Conservation (phyloP, 1,140 invertebrate genomes). For the Lepidostoma basale region DNA sequence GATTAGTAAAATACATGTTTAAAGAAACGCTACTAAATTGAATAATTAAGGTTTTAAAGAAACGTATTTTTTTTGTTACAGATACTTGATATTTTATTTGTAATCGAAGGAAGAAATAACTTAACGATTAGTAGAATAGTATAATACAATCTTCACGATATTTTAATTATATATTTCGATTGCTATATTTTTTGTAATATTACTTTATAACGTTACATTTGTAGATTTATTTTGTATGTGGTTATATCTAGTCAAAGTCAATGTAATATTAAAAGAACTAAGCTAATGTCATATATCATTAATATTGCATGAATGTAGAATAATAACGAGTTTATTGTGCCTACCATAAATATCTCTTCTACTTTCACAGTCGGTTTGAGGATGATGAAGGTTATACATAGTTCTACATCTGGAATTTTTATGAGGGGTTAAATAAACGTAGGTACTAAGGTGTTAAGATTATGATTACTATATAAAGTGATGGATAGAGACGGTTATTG, state of each 20-base stretch:
- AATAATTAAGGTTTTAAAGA: not conserved
- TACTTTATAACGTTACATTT: slow-evolving; percentile 10
- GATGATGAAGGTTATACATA: not conserved
- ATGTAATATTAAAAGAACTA: not conserved
- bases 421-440: no score
- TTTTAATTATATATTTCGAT: not conserved
- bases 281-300: not conserved
- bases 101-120: not conserved
- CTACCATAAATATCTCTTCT: not conserved
- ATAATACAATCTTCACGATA: slow-evolving; percentile 5
- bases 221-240: slow-evolving; percentile 15
- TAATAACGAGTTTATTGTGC: not conserved
- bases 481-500: no score
- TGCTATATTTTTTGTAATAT: slow-evolving; percentile 4
- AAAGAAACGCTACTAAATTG: not conserved
- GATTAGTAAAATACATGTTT: not conserved
- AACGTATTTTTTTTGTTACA: not conserved
- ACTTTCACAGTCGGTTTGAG: not conserved
- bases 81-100: no score
- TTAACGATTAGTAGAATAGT: not conserved
- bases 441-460: no score
- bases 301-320: slow-evolving; percentile 3
- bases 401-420: no score
- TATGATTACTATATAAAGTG: no score
- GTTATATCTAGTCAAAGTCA: not conserved